These are phyloP conservation scores for Scylla paramamosain DNA, from an alignment of 1,140 invertebrate genomes.

Conservation along the genomic window DNA sequence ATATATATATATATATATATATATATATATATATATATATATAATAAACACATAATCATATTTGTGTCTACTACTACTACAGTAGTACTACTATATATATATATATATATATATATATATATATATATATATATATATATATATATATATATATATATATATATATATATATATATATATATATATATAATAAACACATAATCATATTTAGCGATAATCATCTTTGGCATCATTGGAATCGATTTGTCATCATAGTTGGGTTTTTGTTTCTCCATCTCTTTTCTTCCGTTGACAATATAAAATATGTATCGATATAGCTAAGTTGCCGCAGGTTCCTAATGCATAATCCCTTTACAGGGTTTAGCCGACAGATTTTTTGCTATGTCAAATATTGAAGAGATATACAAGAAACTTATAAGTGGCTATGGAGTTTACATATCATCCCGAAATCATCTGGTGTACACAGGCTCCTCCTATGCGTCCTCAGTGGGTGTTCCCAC, in stretches of 20 bases:
- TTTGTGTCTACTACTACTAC: background rate
- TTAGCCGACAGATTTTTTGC: background rate
- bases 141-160: slow-evolving; percentile 50
- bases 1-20: slow-evolving; percentile 46
- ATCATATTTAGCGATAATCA: background rate
- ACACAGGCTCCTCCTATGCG: background rate
- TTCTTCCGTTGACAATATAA: background rate
- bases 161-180: slow-evolving; percentile 54
- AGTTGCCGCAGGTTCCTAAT: background rate
- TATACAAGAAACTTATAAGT: background rate
- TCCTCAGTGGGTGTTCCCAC: background rate
- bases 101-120: slow-evolving; percentile 30
- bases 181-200: slow-evolving; percentile 34
- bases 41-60: background rate
- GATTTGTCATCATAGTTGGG: slow-evolving; percentile 2
- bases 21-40: slow-evolving; percentile 43
- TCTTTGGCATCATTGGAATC: background rate
- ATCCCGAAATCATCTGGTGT: background rate
- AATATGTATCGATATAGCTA: background rate
- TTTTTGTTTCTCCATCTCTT: background rate
- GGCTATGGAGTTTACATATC: background rate
- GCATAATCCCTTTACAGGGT: background rate
- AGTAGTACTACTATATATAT: background rate
- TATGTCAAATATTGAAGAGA: background rate
- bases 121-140: slow-evolving; percentile 33